These are phyloP conservation scores for Heliothis peltigera DNA, from an alignment of 2,888 invertebrate genomes.

Conservation along the genomic window DNA sequence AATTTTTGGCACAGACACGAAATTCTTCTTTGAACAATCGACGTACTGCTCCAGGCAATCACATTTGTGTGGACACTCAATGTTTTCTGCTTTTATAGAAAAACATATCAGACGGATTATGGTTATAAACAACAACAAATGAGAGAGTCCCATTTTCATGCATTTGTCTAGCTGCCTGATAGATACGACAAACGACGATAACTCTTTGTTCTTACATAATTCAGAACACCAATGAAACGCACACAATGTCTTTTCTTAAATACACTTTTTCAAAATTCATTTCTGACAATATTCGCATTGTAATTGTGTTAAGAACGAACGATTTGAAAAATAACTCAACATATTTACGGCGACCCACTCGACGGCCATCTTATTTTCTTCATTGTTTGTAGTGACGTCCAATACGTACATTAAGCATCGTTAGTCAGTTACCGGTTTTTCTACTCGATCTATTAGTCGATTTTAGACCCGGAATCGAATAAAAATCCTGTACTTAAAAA, in stretches of 20 bases:
- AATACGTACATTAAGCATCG: not conserved
- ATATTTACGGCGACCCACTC: constrained; percentile 77
- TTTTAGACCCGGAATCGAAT: not conserved
- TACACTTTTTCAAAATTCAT: constrained; percentile 72
- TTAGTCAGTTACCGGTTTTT: constrained; percentile 27
- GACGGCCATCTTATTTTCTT: constrained; percentile 83
- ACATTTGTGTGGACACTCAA: constrained; percentile 92
- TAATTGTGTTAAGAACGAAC: constrained; percentile 63
- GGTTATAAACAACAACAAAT: constrained; percentile 83
- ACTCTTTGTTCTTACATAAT: constrained; percentile 84
- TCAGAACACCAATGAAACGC: constrained; percentile 66
- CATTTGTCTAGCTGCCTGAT: constrained; percentile 81
- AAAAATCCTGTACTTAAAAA: not conserved
- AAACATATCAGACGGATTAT: constrained; percentile 75
- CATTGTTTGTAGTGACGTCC: constrained; percentile 49
- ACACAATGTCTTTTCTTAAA: constrained; percentile 64
- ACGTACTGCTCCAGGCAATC: constrained; percentile 93
- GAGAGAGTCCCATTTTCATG: constrained; percentile 87
- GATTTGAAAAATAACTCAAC: constrained; percentile 74
- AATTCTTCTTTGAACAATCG: constrained; percentile 93
- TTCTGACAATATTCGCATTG: constrained; percentile 75
- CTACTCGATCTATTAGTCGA: not conserved
- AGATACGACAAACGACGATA: constrained; percentile 74
- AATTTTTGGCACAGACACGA: constrained; percentile 92
- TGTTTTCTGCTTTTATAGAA: constrained; percentile 77